Evolutionary conservation across 2,888 invertebrate genomes (phyloP), one percentile per base, ranked within the genome.

Genomic region (Pollenia griseotomentosa): DNA sequence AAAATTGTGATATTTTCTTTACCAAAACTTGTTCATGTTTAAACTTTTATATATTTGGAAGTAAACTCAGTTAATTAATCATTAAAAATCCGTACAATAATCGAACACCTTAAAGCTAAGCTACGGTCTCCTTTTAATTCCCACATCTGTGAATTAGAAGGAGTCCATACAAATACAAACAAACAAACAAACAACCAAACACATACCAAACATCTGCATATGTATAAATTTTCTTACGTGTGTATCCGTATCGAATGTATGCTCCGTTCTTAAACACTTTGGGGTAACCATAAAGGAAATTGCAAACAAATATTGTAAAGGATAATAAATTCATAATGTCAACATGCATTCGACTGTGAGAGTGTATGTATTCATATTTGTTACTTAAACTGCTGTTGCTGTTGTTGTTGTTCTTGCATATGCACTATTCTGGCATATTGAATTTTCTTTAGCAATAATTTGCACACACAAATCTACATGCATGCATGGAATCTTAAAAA

Each of bases 301-400:
- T 87, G 71, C 86, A 84, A 83, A 83, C 75, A 71, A 80, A 86
- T 71, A 80, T 83, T 83, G 70, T 83, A 83, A 77, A 77, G 83
- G 83, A 83, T 78, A 86, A 86, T 83, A 87, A 77, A 83, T 86
- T 83, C 71, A 83, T 73, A 48, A 83, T 83, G 83, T 87, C 83
- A 83, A 73, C 83, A 82, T 82, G 75, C 61, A 61, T 80, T 74
- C 73, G 55, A 68, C n/a, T 73, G 48, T 55, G 59, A 51, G 53
- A 53, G 14, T 42, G 42, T 61, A 40, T 75, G 82, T 33, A 75
- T 82, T 75, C 51, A 53, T 77, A 83, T 70, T 46, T 83, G 70
- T 48, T 77, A 70, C 44, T 63, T 59, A 51, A 42, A 68, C 59
- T 70, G 59, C 14, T 79, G 59, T 14, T 70, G 61, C 14, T 19